These are phyloP conservation scores for Sylvilagus bachmani DNA, from an alignment of 2,113 vertebrate species.

Conservation along the genomic window DNA sequence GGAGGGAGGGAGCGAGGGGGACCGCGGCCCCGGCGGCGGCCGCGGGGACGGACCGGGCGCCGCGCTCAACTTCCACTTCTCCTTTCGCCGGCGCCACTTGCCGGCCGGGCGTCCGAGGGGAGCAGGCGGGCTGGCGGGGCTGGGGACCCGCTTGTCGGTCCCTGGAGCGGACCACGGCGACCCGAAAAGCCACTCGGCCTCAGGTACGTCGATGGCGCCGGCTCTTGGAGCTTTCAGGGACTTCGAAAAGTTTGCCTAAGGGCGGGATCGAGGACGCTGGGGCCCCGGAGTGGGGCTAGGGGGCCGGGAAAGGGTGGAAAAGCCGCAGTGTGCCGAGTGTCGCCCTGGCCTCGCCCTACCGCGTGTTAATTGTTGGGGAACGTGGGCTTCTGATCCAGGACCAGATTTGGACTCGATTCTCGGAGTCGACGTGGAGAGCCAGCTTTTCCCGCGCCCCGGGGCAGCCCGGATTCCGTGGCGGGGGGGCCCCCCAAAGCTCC, in stretches of 20 bases:
- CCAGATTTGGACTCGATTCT: neutral
- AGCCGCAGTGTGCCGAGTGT: neutral
- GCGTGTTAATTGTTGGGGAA: neutral
- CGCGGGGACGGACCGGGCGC: slow-evolving; percentile 64
- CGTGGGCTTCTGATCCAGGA: neutral
- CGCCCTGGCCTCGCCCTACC: slow-evolving; percentile 17
- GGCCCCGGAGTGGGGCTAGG: neutral
- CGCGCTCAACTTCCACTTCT: slow-evolving; percentile 81
- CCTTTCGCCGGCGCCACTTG: slow-evolving; percentile 72
- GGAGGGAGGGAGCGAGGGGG: slow-evolving; percentile 23
- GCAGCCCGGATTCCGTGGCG: neutral
- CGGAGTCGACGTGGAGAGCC: neutral
- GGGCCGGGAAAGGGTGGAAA: slow-evolving; percentile 13
- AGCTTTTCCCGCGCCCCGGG: neutral
- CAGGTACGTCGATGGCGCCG: slow-evolving; percentile 77
- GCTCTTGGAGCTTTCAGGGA: neutral
- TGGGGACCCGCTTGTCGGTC: slow-evolving; percentile 36
- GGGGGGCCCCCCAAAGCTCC: neutral
- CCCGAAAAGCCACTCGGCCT: neutral
- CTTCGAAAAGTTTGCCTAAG: slow-evolving; percentile 65
- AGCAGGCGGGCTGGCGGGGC: slow-evolving; percentile 37
- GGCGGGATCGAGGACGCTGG: neutral
- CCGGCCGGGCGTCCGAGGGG: slow-evolving; percentile 44
- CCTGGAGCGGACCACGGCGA: neutral
- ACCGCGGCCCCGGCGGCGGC: slow-evolving; percentile 65